phyloP scores from a whole-genome alignment of 2,888 invertebrate species.

The Volucella inanis region DNA sequence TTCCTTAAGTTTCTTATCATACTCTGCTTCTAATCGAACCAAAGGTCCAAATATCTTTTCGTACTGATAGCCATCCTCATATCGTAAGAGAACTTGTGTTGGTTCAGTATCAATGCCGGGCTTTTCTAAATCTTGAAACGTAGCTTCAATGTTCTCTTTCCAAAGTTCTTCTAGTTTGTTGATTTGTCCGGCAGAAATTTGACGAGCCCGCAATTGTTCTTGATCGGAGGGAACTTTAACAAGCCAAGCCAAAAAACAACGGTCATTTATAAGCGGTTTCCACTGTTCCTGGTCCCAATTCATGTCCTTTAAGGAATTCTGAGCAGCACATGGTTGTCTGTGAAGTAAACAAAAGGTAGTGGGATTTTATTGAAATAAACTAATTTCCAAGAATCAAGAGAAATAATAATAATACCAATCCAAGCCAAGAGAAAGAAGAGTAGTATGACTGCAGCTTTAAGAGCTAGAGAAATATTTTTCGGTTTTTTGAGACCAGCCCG shows the following conservation, averaged over 20 bases:
- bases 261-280: conserved; percentile 98
- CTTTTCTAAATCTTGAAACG: conserved; percentile 98
- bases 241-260: conserved; percentile 97
- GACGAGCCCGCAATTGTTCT: conserved; percentile 96
- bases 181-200: conserved; percentile 98
- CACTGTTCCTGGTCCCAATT: conserved; percentile 99
- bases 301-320: conserved; percentile 98
- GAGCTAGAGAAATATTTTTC: too few relatives aligned
- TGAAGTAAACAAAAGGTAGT: neutral
- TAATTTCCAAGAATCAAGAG: too few relatives aligned
- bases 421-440: too few relatives aligned
- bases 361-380: neutral
- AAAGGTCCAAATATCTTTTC: conserved; percentile 98
- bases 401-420: too few relatives aligned
- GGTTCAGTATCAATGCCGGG: conserved; percentile 99
- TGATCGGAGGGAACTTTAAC: conserved; percentile 99
- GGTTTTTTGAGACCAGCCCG: too few relatives aligned
- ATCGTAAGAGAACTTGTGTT: conserved; percentile 90
- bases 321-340: conserved; percentile 97
- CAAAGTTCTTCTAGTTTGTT: conserved; percentile 99
- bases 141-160: conserved; percentile 99
- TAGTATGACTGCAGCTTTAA: too few relatives aligned
- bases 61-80: conserved; percentile 99
- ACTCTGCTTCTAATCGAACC: conserved; percentile 98
- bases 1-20: conserved; percentile 98